Evolutionary conservation across 2,797 vertebrate species (phyloP).

Genomic region (Onychomys arenicola): DNA sequence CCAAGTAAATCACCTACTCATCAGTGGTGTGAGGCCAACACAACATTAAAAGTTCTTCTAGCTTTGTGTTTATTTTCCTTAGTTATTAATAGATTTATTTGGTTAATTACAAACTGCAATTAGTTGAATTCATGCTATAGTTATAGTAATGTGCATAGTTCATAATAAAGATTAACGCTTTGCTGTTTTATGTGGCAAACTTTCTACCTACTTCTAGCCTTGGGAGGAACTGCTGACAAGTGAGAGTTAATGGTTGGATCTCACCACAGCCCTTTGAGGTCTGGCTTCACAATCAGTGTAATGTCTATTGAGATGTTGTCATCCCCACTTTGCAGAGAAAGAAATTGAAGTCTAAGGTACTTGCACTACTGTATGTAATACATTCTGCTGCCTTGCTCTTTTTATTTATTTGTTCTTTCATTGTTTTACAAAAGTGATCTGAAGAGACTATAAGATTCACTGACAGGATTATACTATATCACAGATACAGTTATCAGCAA

Average conservation of each 20-base stretch:
- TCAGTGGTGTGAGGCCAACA: not conserved
- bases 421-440: not conserved
- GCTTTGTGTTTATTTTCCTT: not conserved
- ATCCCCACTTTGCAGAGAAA: not conserved
- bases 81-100: not conserved
- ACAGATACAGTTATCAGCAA: not conserved
- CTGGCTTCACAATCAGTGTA: not conserved
- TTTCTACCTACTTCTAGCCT: not conserved
- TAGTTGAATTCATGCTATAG: not conserved
- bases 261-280: not conserved
- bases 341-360: not conserved
- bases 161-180: not conserved
- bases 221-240: not conserved
- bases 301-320: not conserved
- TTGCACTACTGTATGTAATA: not conserved
- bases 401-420: not conserved
- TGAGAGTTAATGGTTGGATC: not conserved
- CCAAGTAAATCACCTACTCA: not conserved
- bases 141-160: not conserved
- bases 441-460: not conserved
- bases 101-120: conserved; percentile 3
- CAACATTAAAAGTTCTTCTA: not conserved
- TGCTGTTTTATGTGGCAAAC: not conserved
- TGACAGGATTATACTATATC: not conserved
- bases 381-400: not conserved